phyloP scores from a whole-genome alignment of 2,113 vertebrate species.

The Kryptolebias marmoratus region DNA sequence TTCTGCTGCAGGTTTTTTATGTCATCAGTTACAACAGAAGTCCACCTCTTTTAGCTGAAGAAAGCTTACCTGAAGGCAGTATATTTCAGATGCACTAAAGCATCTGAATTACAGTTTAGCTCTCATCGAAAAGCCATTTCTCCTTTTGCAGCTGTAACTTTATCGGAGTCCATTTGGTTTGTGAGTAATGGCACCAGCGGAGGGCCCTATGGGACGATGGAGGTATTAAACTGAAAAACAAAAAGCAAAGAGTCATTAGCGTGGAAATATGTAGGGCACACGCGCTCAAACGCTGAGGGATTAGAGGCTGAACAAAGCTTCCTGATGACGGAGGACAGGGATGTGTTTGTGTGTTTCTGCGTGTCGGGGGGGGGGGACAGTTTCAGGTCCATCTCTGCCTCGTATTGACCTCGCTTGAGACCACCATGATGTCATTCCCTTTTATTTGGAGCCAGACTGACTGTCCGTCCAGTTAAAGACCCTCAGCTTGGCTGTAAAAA shows the following conservation, averaged over 20 bases:
- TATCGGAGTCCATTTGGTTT: slow-evolving; percentile 33
- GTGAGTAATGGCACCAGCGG: slow-evolving; percentile 42
- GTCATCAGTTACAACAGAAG: background rate
- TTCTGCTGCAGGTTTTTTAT: background rate
- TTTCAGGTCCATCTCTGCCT: slow-evolving; percentile 22
- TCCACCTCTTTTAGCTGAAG: background rate
- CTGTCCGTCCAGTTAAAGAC: slow-evolving; percentile 35
- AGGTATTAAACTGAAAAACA: slow-evolving; percentile 28
- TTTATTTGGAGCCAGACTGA: slow-evolving; percentile 56
- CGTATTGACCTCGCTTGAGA: slow-evolving; percentile 62
- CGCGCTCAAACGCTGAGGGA: background rate
- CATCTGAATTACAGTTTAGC: background rate
- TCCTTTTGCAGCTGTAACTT: slow-evolving; percentile 3
- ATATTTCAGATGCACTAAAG: background rate
- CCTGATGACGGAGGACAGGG: background rate
- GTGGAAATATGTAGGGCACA: background rate
- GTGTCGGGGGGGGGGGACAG: slow-evolving; percentile 11
- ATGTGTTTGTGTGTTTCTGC: slow-evolving; percentile 2
- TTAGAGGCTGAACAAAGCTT: background rate
- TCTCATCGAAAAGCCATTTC: background rate
- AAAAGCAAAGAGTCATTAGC: slow-evolving; percentile 35
- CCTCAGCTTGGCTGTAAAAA: background rate
- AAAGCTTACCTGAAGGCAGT: background rate
- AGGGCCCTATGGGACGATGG: slow-evolving; percentile 8
- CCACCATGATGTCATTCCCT: slow-evolving; percentile 56